Evolutionary conservation across 2,113 vertebrate genomes (phyloP), one percentile per base, ranked within the genome.

Genomic region (Setophaga coronata): DNA sequence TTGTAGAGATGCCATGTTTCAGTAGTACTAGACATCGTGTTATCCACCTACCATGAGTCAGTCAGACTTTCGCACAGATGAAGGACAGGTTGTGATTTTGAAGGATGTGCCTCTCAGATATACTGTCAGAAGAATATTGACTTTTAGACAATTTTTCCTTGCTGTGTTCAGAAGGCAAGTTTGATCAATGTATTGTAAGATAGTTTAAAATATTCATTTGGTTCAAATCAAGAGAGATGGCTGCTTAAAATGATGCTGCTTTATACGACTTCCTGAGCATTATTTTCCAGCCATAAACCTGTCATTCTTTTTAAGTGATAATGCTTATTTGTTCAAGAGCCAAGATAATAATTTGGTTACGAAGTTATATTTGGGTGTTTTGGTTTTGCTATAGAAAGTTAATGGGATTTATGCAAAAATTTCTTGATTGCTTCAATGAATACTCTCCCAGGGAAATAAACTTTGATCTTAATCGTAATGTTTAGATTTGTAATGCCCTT

Each of bases 341-440:
- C 60, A 81, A 87, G 91, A 91, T 28, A 24, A 66, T 92, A 74
- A 97, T 95, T 94, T 87, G 31, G 36, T 93, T 93, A 80, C 62
- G 66, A 93, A 97, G 90, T 66, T 89, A 51, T 61, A 93, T 92
- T 89, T 91, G 76, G 43, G 16, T 85, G 70, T 74, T 91, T 95
- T 91, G 64, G 4, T 82, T 93, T 96, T 77, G 70, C 58, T 91
- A 20, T 70, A 77, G 81, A 73, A 95, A 91, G 51, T 90, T 96
- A 87, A 95, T 96, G 60, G 60, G 45, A 78, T 83, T 95, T 97
- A 87, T 88, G 88, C 88, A 96, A 96, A 93, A 81, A 86, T 29
- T 61, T 94, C 70, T 93, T 92, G 76, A 90, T 91, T 90, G 67
- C 78, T 94, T 86, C 67, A 87, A 88, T 89, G 91, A 94, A 74